A percentile compares a stretch with the other conserved stretches of the same genome.
Conservation (phyloP, 2,113 vertebrate species). For the Tichodroma muraria region DNA sequence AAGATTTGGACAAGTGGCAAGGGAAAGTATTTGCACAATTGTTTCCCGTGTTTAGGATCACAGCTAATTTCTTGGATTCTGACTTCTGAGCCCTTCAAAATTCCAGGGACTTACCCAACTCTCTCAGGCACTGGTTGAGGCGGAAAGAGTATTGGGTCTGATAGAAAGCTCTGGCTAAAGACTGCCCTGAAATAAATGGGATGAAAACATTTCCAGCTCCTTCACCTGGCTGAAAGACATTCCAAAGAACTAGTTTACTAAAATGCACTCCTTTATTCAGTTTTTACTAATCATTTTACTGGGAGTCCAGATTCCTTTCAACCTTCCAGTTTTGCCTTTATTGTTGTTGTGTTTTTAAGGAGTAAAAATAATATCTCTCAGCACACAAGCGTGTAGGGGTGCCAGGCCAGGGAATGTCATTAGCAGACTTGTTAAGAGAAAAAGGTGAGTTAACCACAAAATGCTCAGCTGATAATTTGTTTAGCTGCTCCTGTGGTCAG, state of each 20-base stretch:
- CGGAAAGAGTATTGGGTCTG: not conserved
- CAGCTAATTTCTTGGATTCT: not conserved
- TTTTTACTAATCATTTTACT: not conserved
- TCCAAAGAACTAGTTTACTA: not conserved
- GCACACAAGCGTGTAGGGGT: not conserved
- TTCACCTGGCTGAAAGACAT: not conserved
- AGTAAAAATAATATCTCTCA: not conserved
- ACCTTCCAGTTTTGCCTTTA: not conserved
- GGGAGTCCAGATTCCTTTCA: not conserved
- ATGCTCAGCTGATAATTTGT: slow-evolving; percentile 57
- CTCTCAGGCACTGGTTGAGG: not conserved
- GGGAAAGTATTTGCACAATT: not conserved
- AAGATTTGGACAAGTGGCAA: not conserved
- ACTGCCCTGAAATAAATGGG: not conserved
- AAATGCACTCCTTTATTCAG: not conserved
- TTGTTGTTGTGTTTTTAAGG: not conserved
- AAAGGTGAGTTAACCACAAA: slow-evolving; percentile 53
- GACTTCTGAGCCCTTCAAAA: not conserved
- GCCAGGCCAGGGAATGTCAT: not conserved
- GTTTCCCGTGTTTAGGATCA: not conserved
- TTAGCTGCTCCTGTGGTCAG: slow-evolving; percentile 47
- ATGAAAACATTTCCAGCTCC: not conserved
- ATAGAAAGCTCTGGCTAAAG: not conserved
- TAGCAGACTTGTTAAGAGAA: slow-evolving; percentile 30
- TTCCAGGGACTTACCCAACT: not conserved